Conservation (phyloP, 2,888 invertebrate species). For the Pherbina coryleti region DNA sequence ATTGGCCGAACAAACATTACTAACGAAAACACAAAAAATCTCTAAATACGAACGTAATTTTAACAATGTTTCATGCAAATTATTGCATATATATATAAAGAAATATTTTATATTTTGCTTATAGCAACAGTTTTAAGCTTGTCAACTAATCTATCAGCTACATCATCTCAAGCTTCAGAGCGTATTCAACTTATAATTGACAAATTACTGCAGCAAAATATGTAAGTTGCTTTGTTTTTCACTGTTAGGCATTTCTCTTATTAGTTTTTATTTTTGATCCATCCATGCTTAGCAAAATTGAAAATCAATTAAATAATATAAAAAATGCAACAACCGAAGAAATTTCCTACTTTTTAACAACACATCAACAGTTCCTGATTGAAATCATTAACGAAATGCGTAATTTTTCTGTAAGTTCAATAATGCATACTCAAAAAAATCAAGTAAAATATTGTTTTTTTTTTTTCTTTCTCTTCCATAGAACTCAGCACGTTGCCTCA, state of each 20-base stretch:
- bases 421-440: not conserved
- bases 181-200: constrained; percentile 65
- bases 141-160: constrained; percentile 49
- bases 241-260: not conserved
- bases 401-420: constrained; percentile 60
- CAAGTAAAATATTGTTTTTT: not conserved
- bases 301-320: constrained; percentile 58
- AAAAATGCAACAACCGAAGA: constrained; percentile 58
- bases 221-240: constrained; percentile 52
- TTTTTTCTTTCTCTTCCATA: constrained; percentile 31
- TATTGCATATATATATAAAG: too few species aligned
- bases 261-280: not conserved
- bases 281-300: constrained; percentile 57
- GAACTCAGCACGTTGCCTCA: constrained; percentile 46
- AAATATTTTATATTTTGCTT: not conserved
- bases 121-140: constrained; percentile 58
- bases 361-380: constrained; percentile 63
- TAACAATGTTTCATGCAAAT: not conserved
- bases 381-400: constrained; percentile 66
- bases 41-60: constrained; percentile 33
- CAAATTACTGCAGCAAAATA: constrained; percentile 60
- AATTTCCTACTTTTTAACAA: constrained; percentile 61
- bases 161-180: constrained; percentile 57
- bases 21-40: not conserved
- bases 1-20: constrained; percentile 30